Evolutionary conservation across 2,113 vertebrate species (phyloP), one percentile per base, ranked within the genome.

Genomic region (Pyxicephalus adspersus): DNA sequence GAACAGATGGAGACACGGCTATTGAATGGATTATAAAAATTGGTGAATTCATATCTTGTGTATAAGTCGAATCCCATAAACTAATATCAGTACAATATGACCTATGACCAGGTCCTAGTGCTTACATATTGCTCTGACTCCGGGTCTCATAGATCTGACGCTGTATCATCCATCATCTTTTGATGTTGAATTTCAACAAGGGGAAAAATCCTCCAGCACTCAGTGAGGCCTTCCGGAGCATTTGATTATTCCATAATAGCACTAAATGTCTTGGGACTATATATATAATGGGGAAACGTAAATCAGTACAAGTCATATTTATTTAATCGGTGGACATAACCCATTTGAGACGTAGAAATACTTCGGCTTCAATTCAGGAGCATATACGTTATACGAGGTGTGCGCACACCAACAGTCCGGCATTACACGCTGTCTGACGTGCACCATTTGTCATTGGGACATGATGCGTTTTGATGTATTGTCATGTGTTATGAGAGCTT

Each of bases 401-500:
- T n/a, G 38, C 67, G 28, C 66, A 80, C 54, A 73, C 45, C 20
- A 52, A 64, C 63, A 31, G 11, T 23, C 3, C 7, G 7, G 26
- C 20, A 20, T 25, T 63, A 18, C 16, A 13, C 66, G 22, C 23
- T 8, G 28, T 25, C 52, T 74, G 79, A 81, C 79, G 60, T 73
- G 60, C 9, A 11, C 68, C 60, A 81, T 81, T 72, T 55, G 67
- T 81, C 78, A 73, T 64, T 38, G 26, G 63, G 78, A 73, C 78
- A 73, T 55, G 38, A 73, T 81, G 71, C 52, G 58, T 73, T 81
- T 57, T 81, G 79, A 81, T 81, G 60, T 72, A 73, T 64, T 13
- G 50, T 73, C 68, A 64, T 64, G 38, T 34, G 55, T 38, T 50
- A 51, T 50, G 77, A 60, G 19, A 68, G 71, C 70, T 29, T 65